Conservation (phyloP, 2,888 invertebrate genomes). For the Drosophila setosimentum region DNA sequence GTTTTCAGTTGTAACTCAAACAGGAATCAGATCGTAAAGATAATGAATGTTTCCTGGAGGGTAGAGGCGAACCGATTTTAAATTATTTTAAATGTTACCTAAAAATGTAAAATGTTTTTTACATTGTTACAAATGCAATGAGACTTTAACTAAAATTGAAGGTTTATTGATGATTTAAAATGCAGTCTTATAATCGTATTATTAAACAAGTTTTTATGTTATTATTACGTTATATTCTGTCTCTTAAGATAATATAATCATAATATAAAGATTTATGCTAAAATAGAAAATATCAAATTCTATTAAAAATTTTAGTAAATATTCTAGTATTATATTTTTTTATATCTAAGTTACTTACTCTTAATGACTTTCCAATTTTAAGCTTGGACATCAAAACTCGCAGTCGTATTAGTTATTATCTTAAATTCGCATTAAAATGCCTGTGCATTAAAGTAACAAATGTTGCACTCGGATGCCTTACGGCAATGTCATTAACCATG, state of each 20-base stretch:
- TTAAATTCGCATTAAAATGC: conserved; percentile 40
- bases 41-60: conserved; percentile 9
- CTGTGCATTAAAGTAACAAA: conserved; percentile 37
- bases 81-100: neutral
- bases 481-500: conserved; percentile 59
- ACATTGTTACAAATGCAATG: neutral
- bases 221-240: too few species aligned
- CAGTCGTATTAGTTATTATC: conserved; percentile 15
- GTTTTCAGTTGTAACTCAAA: neutral
- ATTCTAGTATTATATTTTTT: neutral
- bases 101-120: neutral
- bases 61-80: neutral
- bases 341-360: neutral
- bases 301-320: neutral
- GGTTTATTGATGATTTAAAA: neutral
- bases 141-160: neutral
- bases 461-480: conserved; percentile 49
- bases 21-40: conserved; percentile 35
- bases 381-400: neutral
- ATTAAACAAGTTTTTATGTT: too few species aligned
- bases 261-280: neutral
- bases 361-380: neutral
- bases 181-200: neutral
- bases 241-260: neutral
- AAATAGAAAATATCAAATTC: fast-evolving